Conservation (phyloP, 2,113 vertebrate species). For the Benitochromis conjunctus region DNA sequence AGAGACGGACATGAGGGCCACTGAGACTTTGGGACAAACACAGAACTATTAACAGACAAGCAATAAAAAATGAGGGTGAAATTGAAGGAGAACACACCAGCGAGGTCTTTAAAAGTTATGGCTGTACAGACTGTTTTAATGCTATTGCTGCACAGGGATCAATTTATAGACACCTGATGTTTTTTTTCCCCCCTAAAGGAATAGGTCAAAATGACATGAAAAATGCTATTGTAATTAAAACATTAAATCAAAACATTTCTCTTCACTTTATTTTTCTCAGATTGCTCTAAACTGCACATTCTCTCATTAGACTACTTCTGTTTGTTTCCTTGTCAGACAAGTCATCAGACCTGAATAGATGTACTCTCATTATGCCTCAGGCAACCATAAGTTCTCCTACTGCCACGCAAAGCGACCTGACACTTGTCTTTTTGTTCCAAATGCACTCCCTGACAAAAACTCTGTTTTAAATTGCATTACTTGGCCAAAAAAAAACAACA, state of each 20-base stretch:
- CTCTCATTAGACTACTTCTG: background rate
- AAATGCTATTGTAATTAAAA: background rate
- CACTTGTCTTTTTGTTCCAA: background rate
- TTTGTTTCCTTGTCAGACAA: background rate
- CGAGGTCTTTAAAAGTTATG: background rate
- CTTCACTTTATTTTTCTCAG: background rate
- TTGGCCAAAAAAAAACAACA: background rate
- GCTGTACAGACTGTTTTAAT: background rate
- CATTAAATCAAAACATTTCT: background rate
- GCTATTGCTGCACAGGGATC: background rate
- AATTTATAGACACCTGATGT: background rate
- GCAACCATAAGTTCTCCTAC: background rate
- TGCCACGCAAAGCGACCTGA: background rate
- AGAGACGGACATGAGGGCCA: background rate
- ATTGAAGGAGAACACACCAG: background rate
- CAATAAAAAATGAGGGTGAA: background rate
- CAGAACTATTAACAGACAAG: background rate
- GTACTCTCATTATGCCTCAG: background rate
- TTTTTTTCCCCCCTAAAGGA: background rate
- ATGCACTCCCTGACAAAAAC: background rate
- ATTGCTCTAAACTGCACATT: background rate
- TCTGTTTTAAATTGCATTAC: conserved; percentile 7
- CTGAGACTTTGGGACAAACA: background rate
- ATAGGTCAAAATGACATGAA: background rate
- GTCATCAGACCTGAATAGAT: background rate